Conservation (phyloP, 2,888 invertebrate species). For the Apocheima hispidaria region DNA sequence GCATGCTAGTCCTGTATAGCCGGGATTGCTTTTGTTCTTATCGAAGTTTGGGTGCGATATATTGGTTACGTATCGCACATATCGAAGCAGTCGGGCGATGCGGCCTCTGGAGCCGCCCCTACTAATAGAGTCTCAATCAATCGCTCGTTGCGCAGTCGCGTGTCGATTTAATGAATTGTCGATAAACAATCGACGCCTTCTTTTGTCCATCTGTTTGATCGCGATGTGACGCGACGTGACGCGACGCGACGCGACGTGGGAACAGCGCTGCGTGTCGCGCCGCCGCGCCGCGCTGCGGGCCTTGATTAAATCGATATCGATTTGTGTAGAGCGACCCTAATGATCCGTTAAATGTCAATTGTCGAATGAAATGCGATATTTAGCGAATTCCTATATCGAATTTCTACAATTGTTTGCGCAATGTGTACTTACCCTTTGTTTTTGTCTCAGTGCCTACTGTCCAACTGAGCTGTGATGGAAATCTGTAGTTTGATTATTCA, state of each 20-base stretch:
- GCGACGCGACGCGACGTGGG: conserved; percentile 33
- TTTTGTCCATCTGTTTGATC: conserved; percentile 42
- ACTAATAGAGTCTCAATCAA: conserved; percentile 54
- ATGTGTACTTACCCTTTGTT: conserved; percentile 3
- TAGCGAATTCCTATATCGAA: conserved; percentile 30
- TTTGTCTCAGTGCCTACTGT: background rate
- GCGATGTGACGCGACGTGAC: conserved; percentile 22
- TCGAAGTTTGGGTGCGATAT: background rate
- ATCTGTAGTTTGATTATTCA: background rate
- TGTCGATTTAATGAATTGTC: conserved; percentile 71
- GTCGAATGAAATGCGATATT: conserved; percentile 19
- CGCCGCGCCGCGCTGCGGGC: conserved; percentile 41
- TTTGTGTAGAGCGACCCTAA: conserved; percentile 45
- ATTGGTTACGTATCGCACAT: background rate
- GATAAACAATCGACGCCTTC: conserved; percentile 57
- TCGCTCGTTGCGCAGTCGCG: conserved; percentile 64
- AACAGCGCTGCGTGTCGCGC: conserved; percentile 10
- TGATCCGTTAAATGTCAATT: conserved; percentile 46
- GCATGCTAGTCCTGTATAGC: too few species aligned
- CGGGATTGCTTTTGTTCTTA: background rate
- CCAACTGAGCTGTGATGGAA: conserved; percentile 1
- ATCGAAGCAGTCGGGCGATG: background rate
- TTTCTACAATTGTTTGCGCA: conserved; percentile 22
- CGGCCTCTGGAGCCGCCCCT: conserved; percentile 6
- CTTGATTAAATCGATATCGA: conserved; percentile 38